phyloP scores from a whole-genome alignment of 2,888 invertebrate species.

The Mimachlamys varia region DNA sequence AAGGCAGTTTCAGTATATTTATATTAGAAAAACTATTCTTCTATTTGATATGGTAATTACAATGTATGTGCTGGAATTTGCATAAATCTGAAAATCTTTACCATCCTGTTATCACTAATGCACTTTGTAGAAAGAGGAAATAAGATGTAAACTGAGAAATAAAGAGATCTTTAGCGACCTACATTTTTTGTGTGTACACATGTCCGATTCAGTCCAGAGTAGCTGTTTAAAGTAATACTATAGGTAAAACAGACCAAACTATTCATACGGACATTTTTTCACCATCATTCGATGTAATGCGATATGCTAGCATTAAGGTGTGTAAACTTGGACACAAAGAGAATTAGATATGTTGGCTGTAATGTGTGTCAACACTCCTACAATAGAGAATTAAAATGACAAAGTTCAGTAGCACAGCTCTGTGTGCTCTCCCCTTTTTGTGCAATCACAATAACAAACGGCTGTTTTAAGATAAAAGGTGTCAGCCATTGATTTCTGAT shows the following conservation, averaged over 20 bases:
- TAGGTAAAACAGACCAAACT: neutral
- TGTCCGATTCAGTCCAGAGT: neutral
- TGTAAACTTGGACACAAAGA: neutral
- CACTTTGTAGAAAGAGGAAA: neutral
- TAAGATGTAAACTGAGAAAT: neutral
- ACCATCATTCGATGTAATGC: neutral
- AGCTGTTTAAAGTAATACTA: too few relatives aligned
- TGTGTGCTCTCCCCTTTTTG: conserved; percentile 14
- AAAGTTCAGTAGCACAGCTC: conserved; percentile 25
- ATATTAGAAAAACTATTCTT: too few relatives aligned
- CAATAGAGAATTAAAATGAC: conserved; percentile 25
- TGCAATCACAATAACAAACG: conserved; percentile 25
- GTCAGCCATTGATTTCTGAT: conserved; percentile 1
- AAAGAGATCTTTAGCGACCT: too few relatives aligned
- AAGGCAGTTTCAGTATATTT: too few relatives aligned
- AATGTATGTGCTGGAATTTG: too few relatives aligned
- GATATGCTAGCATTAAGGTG: neutral
- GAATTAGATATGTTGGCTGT: neutral
- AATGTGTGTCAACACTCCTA: neutral
- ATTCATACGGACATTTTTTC: neutral
- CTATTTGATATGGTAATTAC: too few relatives aligned
- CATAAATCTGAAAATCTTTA: too few relatives aligned
- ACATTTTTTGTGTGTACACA: too few relatives aligned
- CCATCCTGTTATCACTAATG: too few relatives aligned
- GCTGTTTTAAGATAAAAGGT: conserved; percentile 8